These are phyloP conservation scores for Euphydryas editha DNA, from an alignment of 2,888 invertebrate species.

Conservation along the genomic window DNA sequence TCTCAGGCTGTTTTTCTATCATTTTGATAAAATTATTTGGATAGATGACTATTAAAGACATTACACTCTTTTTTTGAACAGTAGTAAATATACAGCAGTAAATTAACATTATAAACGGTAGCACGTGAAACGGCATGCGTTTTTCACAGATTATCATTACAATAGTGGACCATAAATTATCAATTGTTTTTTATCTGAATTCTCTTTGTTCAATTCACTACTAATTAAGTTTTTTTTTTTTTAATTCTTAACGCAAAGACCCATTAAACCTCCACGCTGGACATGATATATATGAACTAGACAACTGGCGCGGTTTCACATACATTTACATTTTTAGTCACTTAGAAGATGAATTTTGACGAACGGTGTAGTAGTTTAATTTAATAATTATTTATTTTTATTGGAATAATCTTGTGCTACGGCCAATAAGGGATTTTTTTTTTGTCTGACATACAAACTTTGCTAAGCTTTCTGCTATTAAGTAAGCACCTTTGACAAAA, in stretches of 20 bases:
- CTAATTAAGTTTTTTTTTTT: not conserved
- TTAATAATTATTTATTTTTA: too few species aligned
- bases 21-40: too few species aligned
- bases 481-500: too few species aligned
- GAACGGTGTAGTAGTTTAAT: too few species aligned
- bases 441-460: too few species aligned
- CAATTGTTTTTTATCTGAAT: constrained; percentile 34
- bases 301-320: too few species aligned
- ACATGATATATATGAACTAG: not conserved
- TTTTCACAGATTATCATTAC: constrained; percentile 34
- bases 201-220: constrained; percentile 12
- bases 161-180: constrained; percentile 32
- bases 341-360: too few species aligned
- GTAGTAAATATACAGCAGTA: constrained; percentile 51
- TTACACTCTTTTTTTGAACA: constrained; percentile 13
- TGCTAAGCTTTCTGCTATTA: too few species aligned
- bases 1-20: too few species aligned
- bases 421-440: too few species aligned
- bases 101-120: constrained; percentile 69
- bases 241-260: not conserved
- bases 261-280: not conserved
- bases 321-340: too few species aligned
- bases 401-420: too few species aligned
- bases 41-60: not conserved
- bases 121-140: constrained; percentile 42